These are phyloP conservation scores for Muntiacus muntjak DNA, from an alignment of 2,113 vertebrate species.

Conservation along the genomic window DNA sequence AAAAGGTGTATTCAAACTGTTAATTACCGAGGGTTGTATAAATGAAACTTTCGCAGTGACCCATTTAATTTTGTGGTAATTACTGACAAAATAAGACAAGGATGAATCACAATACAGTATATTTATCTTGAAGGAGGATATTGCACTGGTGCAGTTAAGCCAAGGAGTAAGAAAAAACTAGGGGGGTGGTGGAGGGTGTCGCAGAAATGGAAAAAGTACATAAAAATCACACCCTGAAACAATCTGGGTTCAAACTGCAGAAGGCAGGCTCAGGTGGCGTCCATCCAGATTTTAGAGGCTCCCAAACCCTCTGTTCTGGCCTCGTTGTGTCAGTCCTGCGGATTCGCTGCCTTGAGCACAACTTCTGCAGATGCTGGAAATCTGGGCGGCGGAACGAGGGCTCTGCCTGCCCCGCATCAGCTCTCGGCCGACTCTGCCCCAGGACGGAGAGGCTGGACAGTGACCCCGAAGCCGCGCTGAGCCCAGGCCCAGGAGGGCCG, in stretches of 20 bases:
- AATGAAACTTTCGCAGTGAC: slow-evolving; percentile 79
- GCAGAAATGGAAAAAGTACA: not conserved
- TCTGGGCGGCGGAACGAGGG: not conserved
- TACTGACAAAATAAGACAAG: slow-evolving; percentile 78
- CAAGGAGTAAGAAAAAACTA: slow-evolving; percentile 42
- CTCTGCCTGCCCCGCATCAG: rapidly evolving
- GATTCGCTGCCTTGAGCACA: not conserved
- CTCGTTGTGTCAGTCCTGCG: not conserved
- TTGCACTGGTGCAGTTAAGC: slow-evolving; percentile 40
- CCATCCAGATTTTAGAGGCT: not conserved
- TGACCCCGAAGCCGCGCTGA: not conserved
- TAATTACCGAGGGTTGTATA: slow-evolving; percentile 76
- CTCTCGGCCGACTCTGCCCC: not conserved
- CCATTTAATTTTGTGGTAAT: slow-evolving; percentile 78
- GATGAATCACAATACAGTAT: slow-evolving; percentile 73
- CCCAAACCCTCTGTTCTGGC: not conserved
- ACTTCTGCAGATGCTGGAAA: not conserved
- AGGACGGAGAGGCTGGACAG: too few relatives aligned
- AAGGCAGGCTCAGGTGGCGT: rapidly evolving
- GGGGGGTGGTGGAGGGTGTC: not conserved
- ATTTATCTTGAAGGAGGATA: slow-evolving; percentile 68
- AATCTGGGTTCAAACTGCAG: not conserved
- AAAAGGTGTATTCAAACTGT: slow-evolving; percentile 78
- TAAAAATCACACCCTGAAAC: not conserved
- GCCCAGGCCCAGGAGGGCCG: not conserved